Base-by-base conservation (phyloP, 2,888 invertebrate species). In the Glomeris marginata region DNA sequence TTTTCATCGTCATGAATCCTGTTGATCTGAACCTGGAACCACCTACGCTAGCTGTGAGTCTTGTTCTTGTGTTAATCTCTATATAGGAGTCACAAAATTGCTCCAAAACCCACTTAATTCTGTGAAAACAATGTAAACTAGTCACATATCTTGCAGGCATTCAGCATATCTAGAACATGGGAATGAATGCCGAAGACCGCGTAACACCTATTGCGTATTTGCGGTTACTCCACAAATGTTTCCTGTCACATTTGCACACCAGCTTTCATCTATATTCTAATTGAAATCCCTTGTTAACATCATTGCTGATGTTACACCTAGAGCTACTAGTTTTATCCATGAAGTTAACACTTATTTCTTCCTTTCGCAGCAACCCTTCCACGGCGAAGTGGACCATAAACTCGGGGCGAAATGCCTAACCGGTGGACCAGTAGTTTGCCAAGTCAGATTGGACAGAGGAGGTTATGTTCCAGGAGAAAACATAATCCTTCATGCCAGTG, bases 1-100 rank as follows among this genome's bases (percentile, higher is more conserved):
- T 91, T n/a, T 91, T 91, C 68, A 88, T 91, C 61, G 88, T 91
- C 2, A 90, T 91, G 90, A 91, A 87, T 67, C 91, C 91, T 3
- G 88, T 91, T 58, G 90, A 91, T 67, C 72, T 91, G 60, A 91
- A 91, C 70, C 70, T 85, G 66, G 91, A 91, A 64, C 86, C 88
- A 38, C 79, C 86, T 6, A 80, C 86, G 58, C 70, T 91, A 56
- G 77, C 87, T 64, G 91, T 91, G 71, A 80, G 80, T 76, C 33
- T 13, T 11, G 8, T 41, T 44, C 18, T n/a, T 33, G 13, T 33
- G 2, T 51, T 47, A 18, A 8, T 15, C 16, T 50, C 43, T 10
- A 18, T 16, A 3, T 42, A 6, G 6, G 8, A 40, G 8, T 16
- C 40, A 16, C 18, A 3, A 40, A 5, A 8, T 16, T 41, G 35